Base-by-base conservation (phyloP, 2,797 vertebrate species). In the Gymnoscopelus microlampas region DNA sequence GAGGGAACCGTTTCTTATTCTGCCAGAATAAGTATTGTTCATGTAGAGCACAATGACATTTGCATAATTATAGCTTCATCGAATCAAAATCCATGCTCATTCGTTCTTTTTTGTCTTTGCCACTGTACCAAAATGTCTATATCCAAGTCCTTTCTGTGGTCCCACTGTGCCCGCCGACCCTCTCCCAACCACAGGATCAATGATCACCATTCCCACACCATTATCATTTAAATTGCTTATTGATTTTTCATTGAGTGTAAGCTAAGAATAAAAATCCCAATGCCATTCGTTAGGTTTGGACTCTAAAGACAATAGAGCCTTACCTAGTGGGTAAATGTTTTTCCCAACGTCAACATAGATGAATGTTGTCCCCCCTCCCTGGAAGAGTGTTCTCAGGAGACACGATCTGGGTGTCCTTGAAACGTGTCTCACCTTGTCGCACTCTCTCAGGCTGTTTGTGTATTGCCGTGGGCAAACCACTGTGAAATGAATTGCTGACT, bases 171-270 rank as follows among this genome's bases (percentile, higher is more conserved):
- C 24, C 57, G 0, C 60, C 39, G 15, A 23, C 10, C 23, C 1
- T 11, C 19, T 14, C n/a, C 44, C 26, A 50, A 24, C 6, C 47
- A 35, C 56, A 56, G 66, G 58, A 84, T 73, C 59, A 79, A 83
- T 73, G 74, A 68, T 60, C 29, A 50, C 60, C 19, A 50, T 60
- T 14, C 60, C 66, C 51, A 14, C 71, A 11, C 67, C 77, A 78
- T 90, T 90, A 87, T 87, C 73, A 84, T 89, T 82, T 84, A 81
- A 88, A 90, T 83, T 65, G 72, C 55, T 69, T 87, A 88, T 89
- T 74, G 88, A 92, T 90, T 83, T 84, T 77, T 72, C 74, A 76
- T 82, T 85, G 73, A 74, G 65, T 35, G 24, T 51, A 19, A 53
- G 35, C 71, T 81, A 71, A 79, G 77, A 83, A 74, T 68, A 53